phyloP scores from a whole-genome alignment of 2,888 invertebrate species.

The Cyclophora punctaria region DNA sequence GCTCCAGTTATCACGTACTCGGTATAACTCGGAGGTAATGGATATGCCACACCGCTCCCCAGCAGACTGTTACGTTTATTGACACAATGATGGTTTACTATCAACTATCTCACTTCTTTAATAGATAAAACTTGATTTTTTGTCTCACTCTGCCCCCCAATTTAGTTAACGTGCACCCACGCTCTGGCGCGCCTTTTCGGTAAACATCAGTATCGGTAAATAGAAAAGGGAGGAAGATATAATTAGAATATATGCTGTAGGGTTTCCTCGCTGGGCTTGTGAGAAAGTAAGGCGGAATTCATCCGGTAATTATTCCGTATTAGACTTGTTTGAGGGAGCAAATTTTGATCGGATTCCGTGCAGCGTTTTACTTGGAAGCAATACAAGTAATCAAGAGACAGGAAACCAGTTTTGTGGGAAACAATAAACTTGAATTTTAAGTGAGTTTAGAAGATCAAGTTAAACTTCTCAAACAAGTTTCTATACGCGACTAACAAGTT shows the following conservation, averaged over 20 bases:
- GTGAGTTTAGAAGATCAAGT: too few relatives aligned
- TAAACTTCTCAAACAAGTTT: too few relatives aligned
- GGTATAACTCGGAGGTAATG: constrained; percentile 42
- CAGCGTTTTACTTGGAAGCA: too few relatives aligned
- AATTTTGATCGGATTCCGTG: too few relatives aligned
- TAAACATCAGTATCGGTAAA: constrained; percentile 70
- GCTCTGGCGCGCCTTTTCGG: constrained; percentile 65
- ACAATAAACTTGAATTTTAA: too few relatives aligned
- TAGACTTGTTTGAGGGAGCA: too few relatives aligned
- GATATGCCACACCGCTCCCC: constrained; percentile 50
- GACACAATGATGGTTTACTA: constrained; percentile 49
- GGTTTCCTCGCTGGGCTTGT: constrained; percentile 31
- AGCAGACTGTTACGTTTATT: constrained; percentile 49
- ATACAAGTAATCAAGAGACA: too few relatives aligned
- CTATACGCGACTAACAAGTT: too few relatives aligned
- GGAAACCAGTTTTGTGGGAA: too few relatives aligned
- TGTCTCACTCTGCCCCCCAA: constrained; percentile 66
- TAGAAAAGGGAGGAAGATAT: constrained; percentile 68
- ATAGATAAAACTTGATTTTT: constrained; percentile 44
- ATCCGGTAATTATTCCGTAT: too few relatives aligned
- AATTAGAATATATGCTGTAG: constrained; percentile 67
- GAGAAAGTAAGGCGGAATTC: constrained; percentile 4
- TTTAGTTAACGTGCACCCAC: constrained; percentile 67
- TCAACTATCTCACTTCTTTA: constrained; percentile 45
- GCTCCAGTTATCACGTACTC: constrained; percentile 44